Base-by-base conservation (phyloP, 2,113 vertebrate genomes). In the Phainopepla nitens region DNA sequence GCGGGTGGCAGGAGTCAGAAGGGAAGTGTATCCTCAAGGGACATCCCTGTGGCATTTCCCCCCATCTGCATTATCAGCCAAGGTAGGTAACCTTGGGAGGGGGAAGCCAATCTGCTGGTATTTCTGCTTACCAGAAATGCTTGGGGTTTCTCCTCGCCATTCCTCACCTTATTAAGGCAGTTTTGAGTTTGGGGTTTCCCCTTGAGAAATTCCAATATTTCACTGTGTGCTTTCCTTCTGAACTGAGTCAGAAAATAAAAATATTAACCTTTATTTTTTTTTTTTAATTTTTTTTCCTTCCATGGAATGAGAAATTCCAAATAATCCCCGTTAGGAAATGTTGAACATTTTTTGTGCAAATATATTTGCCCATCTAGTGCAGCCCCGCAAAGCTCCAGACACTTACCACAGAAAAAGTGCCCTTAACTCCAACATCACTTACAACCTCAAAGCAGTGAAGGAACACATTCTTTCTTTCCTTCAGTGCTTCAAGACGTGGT, bases 171-270 rank as follows among this genome's bases (percentile, higher is more conserved):
- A 16, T 51, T 70, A 50, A n/a, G 10, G 62, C 1, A 5, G 28
- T 10, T 81, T 62, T 70, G 41, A 83, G 23, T 61, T 47, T 57
- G 54, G 39, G 22, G 8, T 33, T 95, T 82, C 77, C 86, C 71
- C 66, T 42, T 42, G 62, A 87, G 79, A 92, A 79, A 88, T 88
- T 33, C 61, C 22, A 35, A 0, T 51, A 44, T 92, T 91, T 91
- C 68, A 24, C 33, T 28, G 6, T 22, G 49, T n/a, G 44, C 73
- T 87, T 93, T 93, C 61, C 44, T 76, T 76, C 24, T 80, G 29
- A 72, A 49, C n/a, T 11, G 49, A 82, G 77, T 64, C 24, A 64
- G 53, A 95, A 94, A 71, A 33, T 64, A 11, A 51, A 87, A 88
- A 70, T 60, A 65, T 1, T n/a, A 35, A 15, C 6, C 0, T 39